phyloP scores from a whole-genome alignment of 2,113 vertebrate species.

The Microtus montanus region DNA sequence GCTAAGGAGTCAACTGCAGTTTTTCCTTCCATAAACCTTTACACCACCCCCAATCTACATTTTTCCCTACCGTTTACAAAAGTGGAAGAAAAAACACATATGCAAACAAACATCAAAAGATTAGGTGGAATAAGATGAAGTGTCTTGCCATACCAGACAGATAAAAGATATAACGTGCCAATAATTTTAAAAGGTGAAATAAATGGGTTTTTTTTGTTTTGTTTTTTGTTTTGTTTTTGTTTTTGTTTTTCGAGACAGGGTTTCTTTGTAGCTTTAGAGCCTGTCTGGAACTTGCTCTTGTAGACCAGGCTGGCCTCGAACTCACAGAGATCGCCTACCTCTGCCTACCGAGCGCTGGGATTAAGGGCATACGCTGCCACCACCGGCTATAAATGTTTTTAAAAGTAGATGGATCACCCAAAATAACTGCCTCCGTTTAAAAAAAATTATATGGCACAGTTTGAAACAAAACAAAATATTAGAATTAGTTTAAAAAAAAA shows the following conservation, averaged over 20 bases:
- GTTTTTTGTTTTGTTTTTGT: no score
- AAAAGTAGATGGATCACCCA: not conserved
- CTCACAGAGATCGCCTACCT: no score
- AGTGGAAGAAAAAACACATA: not conserved
- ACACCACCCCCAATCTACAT: not conserved
- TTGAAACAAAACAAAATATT: constrained; percentile 20
- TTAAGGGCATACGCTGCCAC: no score
- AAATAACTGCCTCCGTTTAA: not conserved
- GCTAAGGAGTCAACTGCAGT: not conserved
- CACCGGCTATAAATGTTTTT: not conserved
- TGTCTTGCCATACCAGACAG: not conserved
- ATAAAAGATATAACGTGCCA: not conserved
- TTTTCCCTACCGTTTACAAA: not conserved
- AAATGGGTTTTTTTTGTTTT: no score
- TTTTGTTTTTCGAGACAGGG: no score
- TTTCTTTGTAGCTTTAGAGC: no score
- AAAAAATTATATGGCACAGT: not conserved
- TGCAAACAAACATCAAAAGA: not conserved
- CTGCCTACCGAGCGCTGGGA: no score
- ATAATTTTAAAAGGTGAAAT: constrained; percentile 20
- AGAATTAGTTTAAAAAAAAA: not conserved
- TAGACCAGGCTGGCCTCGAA: no score
- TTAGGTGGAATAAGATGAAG: not conserved
- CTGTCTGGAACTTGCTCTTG: no score
- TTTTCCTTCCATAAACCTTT: not conserved